phyloP scores from a whole-genome alignment of 64 coral and sea anemone genomes.

The Dendrophyllia cribrosa region DNA sequence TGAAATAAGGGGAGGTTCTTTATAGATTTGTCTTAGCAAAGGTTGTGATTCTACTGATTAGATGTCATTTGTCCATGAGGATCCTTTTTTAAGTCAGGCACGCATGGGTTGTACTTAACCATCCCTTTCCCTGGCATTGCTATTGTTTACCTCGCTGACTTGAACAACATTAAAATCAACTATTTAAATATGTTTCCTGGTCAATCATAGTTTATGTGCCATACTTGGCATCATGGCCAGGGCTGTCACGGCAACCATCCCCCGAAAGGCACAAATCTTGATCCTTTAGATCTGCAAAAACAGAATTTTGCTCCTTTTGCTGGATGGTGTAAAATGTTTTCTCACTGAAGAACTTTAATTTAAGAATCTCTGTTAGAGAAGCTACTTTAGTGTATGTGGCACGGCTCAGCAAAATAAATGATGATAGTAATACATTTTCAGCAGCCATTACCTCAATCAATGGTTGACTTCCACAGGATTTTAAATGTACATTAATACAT shows the following conservation, averaged over 20 bases:
- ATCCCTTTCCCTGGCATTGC: too few relatives aligned
- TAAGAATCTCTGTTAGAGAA: neutral
- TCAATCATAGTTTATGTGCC: slow-evolving; percentile 46
- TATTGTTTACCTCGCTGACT: slow-evolving; percentile 8
- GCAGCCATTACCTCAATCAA: slow-evolving; percentile 19
- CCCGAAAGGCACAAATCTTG: neutral
- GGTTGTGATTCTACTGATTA: too few relatives aligned
- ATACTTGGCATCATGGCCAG: slow-evolving; percentile 56
- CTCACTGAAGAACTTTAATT: slow-evolving; percentile 62
- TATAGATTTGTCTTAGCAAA: too few relatives aligned
- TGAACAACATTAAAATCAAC: slow-evolving; percentile 37
- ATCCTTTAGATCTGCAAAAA: slow-evolving; percentile 27
- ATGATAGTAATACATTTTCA: slow-evolving; percentile 60
- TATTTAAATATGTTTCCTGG: slow-evolving; percentile 8
- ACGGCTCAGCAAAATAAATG: slow-evolving; percentile 50
- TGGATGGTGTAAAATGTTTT: slow-evolving; percentile 67
- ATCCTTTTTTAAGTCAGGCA: too few relatives aligned
- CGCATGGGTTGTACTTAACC: too few relatives aligned
- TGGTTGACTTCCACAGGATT: slow-evolving; percentile 22
- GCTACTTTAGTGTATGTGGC: slow-evolving; percentile 44
- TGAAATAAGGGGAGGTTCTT: too few relatives aligned
- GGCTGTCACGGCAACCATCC: slow-evolving; percentile 6
- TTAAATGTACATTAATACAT: slow-evolving; percentile 22
- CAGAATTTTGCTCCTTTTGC: slow-evolving; percentile 19
- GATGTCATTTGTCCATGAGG: too few relatives aligned